Percentiles rank a stretch among this genome's conserved stretches.
Conservation (phyloP, 2,797 vertebrate genomes). For the Acanthornis magna region DNA sequence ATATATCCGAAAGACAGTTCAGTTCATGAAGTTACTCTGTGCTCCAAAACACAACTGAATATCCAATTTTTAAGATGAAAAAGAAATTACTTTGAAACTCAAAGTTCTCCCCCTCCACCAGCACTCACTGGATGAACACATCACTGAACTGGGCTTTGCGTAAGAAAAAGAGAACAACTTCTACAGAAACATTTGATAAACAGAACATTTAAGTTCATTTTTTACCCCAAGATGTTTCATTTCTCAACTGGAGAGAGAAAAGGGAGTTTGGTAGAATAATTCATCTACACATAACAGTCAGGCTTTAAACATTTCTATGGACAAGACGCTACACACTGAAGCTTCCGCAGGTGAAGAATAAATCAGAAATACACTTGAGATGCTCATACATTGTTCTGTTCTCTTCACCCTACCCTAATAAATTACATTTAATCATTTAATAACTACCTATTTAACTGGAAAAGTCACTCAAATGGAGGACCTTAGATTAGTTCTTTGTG, state of each 20-base stretch:
- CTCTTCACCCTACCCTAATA: not conserved
- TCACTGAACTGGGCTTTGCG: not conserved
- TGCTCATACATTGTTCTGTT: not conserved
- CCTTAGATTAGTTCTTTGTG: not conserved
- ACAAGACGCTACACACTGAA: not conserved
- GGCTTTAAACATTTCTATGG: not conserved
- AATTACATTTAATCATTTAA: not conserved
- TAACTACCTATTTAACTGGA: not conserved
- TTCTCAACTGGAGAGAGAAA: not conserved
- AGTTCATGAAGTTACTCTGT: not conserved
- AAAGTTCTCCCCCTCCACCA: not conserved
- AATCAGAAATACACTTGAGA: not conserved
- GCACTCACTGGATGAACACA: not conserved
- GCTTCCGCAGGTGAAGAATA: not conserved
- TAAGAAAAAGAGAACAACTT: not conserved
- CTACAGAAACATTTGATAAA: not conserved
- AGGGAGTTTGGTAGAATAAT: not conserved
- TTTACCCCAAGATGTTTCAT: not conserved
- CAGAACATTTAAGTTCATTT: not conserved
- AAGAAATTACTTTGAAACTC: not conserved
- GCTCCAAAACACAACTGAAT: not conserved
- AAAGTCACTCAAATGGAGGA: not conserved
- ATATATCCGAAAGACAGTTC: not conserved
- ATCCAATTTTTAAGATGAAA: not conserved
- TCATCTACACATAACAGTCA: fast-evolving